Evolutionary conservation across 2,797 vertebrate genomes (phyloP), one percentile per base, ranked within the genome.

Genomic region (Petrocephalus sullivani): DNA sequence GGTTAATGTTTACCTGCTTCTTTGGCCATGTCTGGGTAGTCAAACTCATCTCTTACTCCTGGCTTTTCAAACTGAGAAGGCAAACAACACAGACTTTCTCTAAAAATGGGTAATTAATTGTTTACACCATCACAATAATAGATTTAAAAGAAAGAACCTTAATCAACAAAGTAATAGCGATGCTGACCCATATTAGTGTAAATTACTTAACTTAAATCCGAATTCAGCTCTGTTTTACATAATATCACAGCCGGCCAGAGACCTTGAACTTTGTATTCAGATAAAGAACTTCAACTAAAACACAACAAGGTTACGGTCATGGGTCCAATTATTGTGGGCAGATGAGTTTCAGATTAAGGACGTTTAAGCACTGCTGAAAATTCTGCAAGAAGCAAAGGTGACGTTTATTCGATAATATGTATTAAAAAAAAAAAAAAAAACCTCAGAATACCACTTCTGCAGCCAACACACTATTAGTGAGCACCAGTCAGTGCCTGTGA

Each of bases 1-100:
- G 21, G 57, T 49, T 87, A 51, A 87, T 0, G 64, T 89, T 93
- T 92, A 99, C 98, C 98, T 96, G 98, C 98, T 96, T 99, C 98
- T 91, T 97, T 97, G 87, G 96, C 97, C 97, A 99, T 94, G 21
- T 99, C 98, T 85, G 98, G 97, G 89, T 99, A 99, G 93, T 99
- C 98, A 89, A 90, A 75, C 67, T 95, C 89, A 1, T 91, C 90
- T 89, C 91, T 91, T 19, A 83, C 90, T 90, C 89, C 93, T 53
- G 98, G 97, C 89, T 98, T 99, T 91, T 93, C 75, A 91, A 99
- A 99, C 98, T 99, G 92, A 51, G 92, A 71, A 87, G 4, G 90
- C 9, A 90, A 37, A 87, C 21, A 78, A 78, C 23, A 87, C 54
- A 86, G 12, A 14, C 23, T 46, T 86, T 58, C 54, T 54, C 58